Evolutionary conservation across 2,113 vertebrate genomes (phyloP).

Genomic region (Varanus salvator): DNA sequence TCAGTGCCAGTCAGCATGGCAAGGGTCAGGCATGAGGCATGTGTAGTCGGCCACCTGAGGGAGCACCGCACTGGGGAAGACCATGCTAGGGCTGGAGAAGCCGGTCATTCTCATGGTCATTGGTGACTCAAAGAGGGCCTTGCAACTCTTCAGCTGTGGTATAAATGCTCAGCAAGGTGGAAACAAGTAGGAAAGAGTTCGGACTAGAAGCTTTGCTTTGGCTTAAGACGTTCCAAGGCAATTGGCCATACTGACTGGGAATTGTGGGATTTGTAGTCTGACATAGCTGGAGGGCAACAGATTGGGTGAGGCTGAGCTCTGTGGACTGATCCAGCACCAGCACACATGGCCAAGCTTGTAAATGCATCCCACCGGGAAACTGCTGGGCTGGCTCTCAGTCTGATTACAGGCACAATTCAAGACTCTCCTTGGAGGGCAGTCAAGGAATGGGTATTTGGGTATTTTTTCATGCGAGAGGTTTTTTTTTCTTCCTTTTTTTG

Average conservation of each 20-base stretch:
- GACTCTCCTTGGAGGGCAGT: background rate
- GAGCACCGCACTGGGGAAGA: no score
- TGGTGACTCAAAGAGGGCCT: background rate
- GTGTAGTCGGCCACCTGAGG: background rate
- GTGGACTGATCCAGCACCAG: background rate
- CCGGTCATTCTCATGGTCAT: background rate
- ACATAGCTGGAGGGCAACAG: no score
- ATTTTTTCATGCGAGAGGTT: no score
- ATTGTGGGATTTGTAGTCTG: no score
- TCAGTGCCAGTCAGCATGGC: no score
- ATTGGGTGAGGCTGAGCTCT: no score
- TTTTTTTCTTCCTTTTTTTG: background rate
- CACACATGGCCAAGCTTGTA: background rate
- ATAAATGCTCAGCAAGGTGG: background rate
- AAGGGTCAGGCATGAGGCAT: background rate
- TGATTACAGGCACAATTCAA: background rate
- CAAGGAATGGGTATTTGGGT: no score
- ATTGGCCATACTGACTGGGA: background rate
- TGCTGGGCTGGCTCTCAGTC: no score
- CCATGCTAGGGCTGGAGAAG: background rate
- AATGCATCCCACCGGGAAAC: background rate
- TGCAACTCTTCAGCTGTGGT: background rate
- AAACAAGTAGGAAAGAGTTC: background rate
- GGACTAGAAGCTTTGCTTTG: background rate
- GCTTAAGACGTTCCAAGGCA: background rate